Evolutionary conservation across 2,797 vertebrate species (phyloP).

Genomic region (Pseudotriccus pelzelni): DNA sequence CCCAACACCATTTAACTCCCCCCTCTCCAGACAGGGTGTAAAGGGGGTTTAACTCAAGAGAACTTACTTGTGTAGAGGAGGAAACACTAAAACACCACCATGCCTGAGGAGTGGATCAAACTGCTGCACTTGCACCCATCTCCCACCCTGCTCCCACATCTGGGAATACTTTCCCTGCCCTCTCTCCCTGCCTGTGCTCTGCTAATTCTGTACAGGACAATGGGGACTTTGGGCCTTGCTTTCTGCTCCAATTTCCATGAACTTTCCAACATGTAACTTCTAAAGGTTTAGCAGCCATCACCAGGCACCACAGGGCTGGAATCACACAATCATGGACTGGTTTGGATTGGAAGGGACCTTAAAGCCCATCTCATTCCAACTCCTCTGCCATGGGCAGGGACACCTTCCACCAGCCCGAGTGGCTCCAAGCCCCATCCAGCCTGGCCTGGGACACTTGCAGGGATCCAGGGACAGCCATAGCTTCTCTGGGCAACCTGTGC

Average conservation of each 20-base stretch:
- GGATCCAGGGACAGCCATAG: not conserved
- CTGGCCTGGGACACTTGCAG: not conserved
- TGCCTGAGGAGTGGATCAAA: not conserved
- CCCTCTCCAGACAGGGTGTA: not conserved
- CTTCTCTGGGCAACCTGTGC: not conserved
- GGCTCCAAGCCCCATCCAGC: not conserved
- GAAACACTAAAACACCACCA: not conserved
- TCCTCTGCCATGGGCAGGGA: not conserved
- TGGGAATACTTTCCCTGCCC: not conserved
- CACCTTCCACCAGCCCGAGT: accelerated
- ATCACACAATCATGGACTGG: not conserved
- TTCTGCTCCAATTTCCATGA: not conserved
- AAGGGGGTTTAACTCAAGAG: not conserved
- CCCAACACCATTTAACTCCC: not conserved
- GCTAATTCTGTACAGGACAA: not conserved
- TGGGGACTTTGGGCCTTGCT: not conserved
- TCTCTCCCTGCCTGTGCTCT: not conserved
- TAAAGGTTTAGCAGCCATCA: not conserved
- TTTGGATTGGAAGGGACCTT: accelerated
- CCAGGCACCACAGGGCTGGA: not conserved
- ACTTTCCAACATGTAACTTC: not conserved
- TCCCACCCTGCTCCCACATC: not conserved
- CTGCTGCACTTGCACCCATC: not conserved
- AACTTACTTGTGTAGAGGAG: not conserved
- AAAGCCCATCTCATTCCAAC: accelerated